These are phyloP conservation scores for Drosophila mayaguana DNA, from an alignment of 2,888 invertebrate species.

Conservation along the genomic window DNA sequence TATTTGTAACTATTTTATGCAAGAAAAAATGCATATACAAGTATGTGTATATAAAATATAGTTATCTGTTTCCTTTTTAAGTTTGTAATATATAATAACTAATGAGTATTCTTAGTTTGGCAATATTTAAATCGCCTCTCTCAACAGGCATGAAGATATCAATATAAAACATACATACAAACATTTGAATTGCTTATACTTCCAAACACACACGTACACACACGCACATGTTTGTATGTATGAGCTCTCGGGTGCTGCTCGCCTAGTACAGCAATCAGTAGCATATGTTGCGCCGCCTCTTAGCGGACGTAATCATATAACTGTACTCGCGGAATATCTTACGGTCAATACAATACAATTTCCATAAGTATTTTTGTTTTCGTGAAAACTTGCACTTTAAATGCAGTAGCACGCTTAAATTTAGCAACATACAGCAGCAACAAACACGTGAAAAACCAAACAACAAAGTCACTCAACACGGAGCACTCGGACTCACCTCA, in stretches of 20 bases:
- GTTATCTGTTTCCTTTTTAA: background rate
- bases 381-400: background rate
- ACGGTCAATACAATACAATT: slow-evolving; percentile 1
- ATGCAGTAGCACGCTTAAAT: slow-evolving; percentile 1
- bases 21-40: background rate
- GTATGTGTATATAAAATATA: background rate
- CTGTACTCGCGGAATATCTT: background rate
- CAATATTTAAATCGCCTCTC: background rate
- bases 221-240: background rate
- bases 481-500: slow-evolving; percentile 55
- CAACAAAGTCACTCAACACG: background rate
- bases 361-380: slow-evolving; percentile 9
- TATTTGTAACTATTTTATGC: no score
- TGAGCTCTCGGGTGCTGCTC: background rate
- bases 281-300: background rate
- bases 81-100: background rate
- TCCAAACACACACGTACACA: background rate
- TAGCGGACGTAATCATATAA: slow-evolving; percentile 16
- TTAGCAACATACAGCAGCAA: slow-evolving; percentile 19
- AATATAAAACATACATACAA: background rate
- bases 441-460: background rate
- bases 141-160: background rate
- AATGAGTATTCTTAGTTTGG: background rate
- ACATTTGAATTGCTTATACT: background rate
- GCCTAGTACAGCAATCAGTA: slow-evolving; percentile 5